Base-by-base conservation (phyloP, 1,140 invertebrate species). In the Vanessa atalanta region DNA sequence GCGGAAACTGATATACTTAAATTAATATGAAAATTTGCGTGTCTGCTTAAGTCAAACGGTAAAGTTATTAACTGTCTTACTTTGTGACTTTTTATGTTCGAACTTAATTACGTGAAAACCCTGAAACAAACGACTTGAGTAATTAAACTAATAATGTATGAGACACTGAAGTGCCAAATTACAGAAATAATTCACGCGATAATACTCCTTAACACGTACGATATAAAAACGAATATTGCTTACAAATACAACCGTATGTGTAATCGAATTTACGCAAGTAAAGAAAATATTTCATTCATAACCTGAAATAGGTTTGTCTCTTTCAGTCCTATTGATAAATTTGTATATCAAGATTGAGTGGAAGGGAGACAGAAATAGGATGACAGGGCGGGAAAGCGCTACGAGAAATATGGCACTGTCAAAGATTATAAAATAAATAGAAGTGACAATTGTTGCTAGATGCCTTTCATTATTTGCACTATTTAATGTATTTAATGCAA, bases 341-440 rank as follows among this genome's bases (percentile, higher is more conserved):
- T 55, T 69, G 23, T 8, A 11, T 47, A n/a, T 60, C 7, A 12
- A 43, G 12, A 55, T 61, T 78, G 51, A 7, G 76, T n/a, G 43
- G 12, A 65, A 83, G 14, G 65, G 63, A 47, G 83, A 85, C 15
- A 57, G 69, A 15, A 31, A 48, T 53, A 80, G 26, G 31, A 63
- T 78, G 76, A 76, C 31, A 73, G 75, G 73, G 78, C 73, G 75
- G 82, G 73, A 77, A 82, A 81, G 72, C 70, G 74, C 75, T 73
- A 76, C 76, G 48, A 57, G 53, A 78, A 83, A 83, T 82, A 81
- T 70, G 61, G 66, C 60, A 53, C 20, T 1, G 61, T 26, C 73
- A 75, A 70, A 75, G 73, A 69, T 65, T 47, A 53, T 63, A 20
- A 53, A 70, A 43, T 60, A n/a, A 65, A 51, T 0, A 65, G 64